Conservation (phyloP, 2,113 vertebrate species). For the Empidonax alnorum region DNA sequence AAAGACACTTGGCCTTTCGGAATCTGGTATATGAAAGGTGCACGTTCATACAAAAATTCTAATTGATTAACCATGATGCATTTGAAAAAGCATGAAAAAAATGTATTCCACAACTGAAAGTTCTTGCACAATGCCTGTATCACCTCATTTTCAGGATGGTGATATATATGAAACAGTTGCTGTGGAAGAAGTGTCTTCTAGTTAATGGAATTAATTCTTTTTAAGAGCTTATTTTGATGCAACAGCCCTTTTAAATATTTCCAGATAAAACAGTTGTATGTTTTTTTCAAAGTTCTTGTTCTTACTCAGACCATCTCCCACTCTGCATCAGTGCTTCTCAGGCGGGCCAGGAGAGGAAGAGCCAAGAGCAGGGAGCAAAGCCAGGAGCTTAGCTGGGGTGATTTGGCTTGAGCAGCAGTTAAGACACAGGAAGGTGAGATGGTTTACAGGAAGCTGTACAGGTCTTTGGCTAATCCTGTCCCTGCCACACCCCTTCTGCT, state of each 20-base stretch:
- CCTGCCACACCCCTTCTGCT: not conserved
- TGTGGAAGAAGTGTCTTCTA: not conserved
- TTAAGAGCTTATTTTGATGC: not conserved
- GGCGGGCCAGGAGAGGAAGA: not conserved
- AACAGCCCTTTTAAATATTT: not conserved
- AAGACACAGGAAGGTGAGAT: not conserved
- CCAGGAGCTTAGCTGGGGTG: not conserved
- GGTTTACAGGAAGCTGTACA: not conserved
- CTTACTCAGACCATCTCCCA: not conserved
- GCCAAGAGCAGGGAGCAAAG: not conserved
- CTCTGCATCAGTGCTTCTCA: not conserved
- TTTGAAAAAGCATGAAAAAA: not conserved
- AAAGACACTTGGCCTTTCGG: not conserved
- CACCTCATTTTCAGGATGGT: not conserved
- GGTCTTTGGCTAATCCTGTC: not conserved
- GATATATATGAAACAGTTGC: not conserved
- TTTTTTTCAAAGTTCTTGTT: not conserved
- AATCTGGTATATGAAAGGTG: not conserved
- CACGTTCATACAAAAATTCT: not conserved
- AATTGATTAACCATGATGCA: not conserved
- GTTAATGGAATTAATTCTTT: not conserved
- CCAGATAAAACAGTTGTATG: not conserved
- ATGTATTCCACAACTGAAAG: not conserved
- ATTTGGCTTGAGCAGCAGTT: not conserved
- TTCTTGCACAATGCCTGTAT: not conserved